Evolutionary conservation across 2,888 invertebrate genomes (phyloP), one percentile per base, ranked within the genome.

Genomic region (Prenolepis imparis): DNA sequence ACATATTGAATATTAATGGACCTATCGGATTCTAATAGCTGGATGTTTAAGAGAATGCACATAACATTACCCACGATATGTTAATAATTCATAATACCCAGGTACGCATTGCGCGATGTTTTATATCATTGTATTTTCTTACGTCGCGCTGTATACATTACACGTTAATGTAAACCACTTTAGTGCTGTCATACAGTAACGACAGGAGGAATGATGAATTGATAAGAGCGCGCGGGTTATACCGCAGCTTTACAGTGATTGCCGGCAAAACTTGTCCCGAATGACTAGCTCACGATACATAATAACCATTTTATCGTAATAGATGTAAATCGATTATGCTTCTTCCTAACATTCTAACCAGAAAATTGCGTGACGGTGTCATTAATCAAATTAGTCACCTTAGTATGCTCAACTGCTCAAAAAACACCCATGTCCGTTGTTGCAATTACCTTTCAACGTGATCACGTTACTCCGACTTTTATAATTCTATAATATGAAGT

Each of bases 251-350:
- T 70, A 70, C 72, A 72, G 72, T 48, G 78, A 78, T 72, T 59
- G 72, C 70, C 72, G 70, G 36, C 59, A 70, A 78, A 78, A 78
- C 78, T 70, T 59, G 78, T 70, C 78, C 72, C 78, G 44, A 72
- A 72, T 72, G 78, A 72, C 72, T 44, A 78, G 59, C 48, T 78
- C 78, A 78, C 78, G 78, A 59, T 72, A 59, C 59, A 78, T 78
- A 78, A 78, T 78, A 78, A 78, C 78, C 78, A 72, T 78, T 72
- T 78, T 78, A 72, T 78, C 72, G 78, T 78, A 78, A 78, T 78
- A 72, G 41, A 78, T 78, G 78, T 78, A 78, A 78, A 78, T 78
- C 78, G 72, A 78, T 78, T 78, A 78, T 32, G 78, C 59, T 70
- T 78, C 70, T 78, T 72, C 72, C 57, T 24, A 24, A 72, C 59